Conservation (phyloP, 2,888 invertebrate species). For the Latrodectus elegans region DNA sequence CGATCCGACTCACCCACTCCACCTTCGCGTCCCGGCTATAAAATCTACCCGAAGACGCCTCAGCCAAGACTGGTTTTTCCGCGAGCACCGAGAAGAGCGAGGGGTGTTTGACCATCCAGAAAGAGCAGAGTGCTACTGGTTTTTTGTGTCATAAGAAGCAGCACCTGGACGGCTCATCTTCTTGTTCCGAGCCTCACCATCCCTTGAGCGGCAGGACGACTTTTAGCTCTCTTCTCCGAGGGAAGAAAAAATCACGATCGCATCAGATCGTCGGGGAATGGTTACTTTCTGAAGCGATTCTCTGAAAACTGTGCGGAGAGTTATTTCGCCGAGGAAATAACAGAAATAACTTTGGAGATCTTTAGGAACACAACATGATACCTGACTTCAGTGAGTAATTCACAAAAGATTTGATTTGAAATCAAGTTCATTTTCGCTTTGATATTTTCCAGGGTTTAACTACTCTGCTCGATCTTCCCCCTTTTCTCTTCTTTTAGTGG, state of each 20-base stretch:
- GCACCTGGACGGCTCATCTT: slow-evolving; percentile 27
- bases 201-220: background rate
- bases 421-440: too few relatives aligned
- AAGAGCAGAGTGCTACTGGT: slow-evolving; percentile 36
- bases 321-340: too few relatives aligned
- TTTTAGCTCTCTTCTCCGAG: background rate
- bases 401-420: too few relatives aligned
- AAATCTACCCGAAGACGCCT: slow-evolving; percentile 19
- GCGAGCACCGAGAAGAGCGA: background rate
- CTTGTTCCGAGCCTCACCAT: background rate
- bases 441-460: too few relatives aligned
- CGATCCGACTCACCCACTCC: background rate
- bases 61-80: slow-evolving; percentile 35
- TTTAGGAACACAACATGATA: background rate
- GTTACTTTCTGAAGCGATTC: background rate
- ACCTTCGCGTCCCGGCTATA: slow-evolving; percentile 22
- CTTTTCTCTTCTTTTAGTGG: too few relatives aligned
- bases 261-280: background rate
- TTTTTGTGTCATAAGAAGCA: slow-evolving; percentile 47
- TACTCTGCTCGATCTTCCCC: too few relatives aligned
- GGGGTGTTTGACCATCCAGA: background rate
- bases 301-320: background rate
- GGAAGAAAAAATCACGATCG: background rate
- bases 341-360: background rate
- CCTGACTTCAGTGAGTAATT: background rate